Base-by-base conservation (phyloP, 2,113 vertebrate species). In the Calcarius ornatus region DNA sequence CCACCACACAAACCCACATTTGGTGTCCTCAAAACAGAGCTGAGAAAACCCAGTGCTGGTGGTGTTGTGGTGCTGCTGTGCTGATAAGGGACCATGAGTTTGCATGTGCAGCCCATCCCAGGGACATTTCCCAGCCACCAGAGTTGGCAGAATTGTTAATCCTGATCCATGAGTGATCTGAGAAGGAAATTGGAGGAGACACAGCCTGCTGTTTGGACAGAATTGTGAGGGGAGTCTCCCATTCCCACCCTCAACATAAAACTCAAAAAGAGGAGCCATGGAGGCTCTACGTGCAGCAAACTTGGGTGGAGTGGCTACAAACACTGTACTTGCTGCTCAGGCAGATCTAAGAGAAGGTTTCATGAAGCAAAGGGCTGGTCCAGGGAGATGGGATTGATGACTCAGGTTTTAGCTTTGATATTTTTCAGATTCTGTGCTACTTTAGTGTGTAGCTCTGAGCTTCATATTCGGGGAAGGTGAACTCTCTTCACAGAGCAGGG, bases 31-130 rank as follows among this genome's bases (percentile, higher is more conserved):
- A 43, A 80, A 79, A 53, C 18, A 43, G 27, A 24, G 13, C 15
- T 48, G 48, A 88, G 51, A 59, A 87, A 80, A 45, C 1, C 2
- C 0, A 1, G 7, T 10, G 24, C 21, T 0, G 2, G 18, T 3
- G 8, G 7, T 66, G 35, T 59, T 0, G 0, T 40, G 53, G 31
- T 1, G 28, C 37, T 63, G 35, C 64, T 0, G 0, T 33, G 71
- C 78, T 50, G 87, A 53, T 80, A 80, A 80, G 0, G 3, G 53
- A 63, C 42, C 43, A 65, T 47, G 66, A 82, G 61, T 43, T 82
- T 64, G 47, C 69, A 82, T 13, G 19, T 91, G 86, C 69, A 78
- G 47, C 50, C 5, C 3, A 43, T 81, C 72, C 72, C 79, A 70
- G 84, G 38, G 59, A 94, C 70, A 48, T 40, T 90, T 72, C 75